These are phyloP conservation scores for Papilio xuthus DNA, from an alignment of 1,140 invertebrate species.

Conservation along the genomic window DNA sequence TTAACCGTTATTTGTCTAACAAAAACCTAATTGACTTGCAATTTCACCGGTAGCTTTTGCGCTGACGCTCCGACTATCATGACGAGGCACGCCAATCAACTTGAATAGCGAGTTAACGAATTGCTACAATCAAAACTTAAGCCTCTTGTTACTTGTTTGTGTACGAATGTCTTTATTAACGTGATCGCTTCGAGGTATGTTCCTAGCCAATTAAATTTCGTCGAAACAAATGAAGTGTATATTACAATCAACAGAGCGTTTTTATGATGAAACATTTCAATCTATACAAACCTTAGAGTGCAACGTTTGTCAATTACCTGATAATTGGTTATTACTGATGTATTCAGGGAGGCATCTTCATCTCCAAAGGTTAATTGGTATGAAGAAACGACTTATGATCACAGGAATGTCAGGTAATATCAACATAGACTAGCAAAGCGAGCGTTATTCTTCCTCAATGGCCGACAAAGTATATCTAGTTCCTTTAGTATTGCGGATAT, in stretches of 20 bases:
- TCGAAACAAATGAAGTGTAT: neutral
- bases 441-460: no score
- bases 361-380: neutral
- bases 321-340: neutral
- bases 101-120: conserved; percentile 60
- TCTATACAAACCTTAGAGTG: neutral
- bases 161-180: conserved; percentile 9
- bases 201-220: conserved; percentile 33
- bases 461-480: no score
- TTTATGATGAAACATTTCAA: conserved; percentile 1
- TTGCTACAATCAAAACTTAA: conserved; percentile 56
- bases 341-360: neutral
- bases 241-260: neutral
- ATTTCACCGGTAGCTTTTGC: conserved; percentile 57
- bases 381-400: neutral
- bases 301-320: neutral
- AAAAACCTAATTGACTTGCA: conserved; percentile 56
- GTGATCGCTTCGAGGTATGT: conserved; percentile 13
- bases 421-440: neutral
- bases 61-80: conserved; percentile 38
- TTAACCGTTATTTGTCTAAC: conserved; percentile 51
- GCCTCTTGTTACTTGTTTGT: conserved; percentile 44
- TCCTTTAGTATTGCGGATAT: no score
- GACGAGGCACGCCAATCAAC: conserved; percentile 52
- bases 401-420: neutral